Evolutionary conservation across 2,113 vertebrate genomes (phyloP), one percentile per base, ranked within the genome.

Genomic region (Eolophus roseicapilla): DNA sequence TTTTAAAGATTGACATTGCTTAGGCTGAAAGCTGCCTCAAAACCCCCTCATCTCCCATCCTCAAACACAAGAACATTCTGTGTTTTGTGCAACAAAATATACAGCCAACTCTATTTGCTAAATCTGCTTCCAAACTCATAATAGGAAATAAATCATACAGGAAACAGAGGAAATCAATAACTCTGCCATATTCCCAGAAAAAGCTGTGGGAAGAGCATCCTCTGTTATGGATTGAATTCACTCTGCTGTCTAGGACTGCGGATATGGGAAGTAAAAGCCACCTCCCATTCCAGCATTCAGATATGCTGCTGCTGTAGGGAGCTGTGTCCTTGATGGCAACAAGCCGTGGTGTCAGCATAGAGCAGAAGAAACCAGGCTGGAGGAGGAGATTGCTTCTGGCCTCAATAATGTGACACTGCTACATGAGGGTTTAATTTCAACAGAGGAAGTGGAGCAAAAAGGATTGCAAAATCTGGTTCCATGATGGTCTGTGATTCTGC

Each of bases 361-460:
- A 84, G 77, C 65, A 91, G 89, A 50, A 68, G 71, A 75, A 83
- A 46, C 33, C 1, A 12, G 80, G 71, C n/a, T 86, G 76, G 73
- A 88, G 64, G 43, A 95, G 25, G 67, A 80, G 57, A 88, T 57
- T 63, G 53, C 18, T 89, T 74, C 88, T 95, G 91, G 50, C 73
- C 92, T 46, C 65, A 29, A 1, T 12, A 19, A 76, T 37, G 55
- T 75, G 89, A 84, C 65, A 59, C 27, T 78, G 83, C 67, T 77
- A 92, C 88, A 95, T 12, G 83, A 95, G 92, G 82, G 35, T 96
- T 96, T 96, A 39, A 95, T 96, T 94, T 86, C 86, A 69, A 73
- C 57, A 73, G 80, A 92, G 94, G 91, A 96, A 91, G 80, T 67
- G 62, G 77, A 92, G 91, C 59, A 68, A 91, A 93, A 75, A 79